Base-by-base conservation (phyloP, 2,888 invertebrate genomes). In the Molanna angustata region DNA sequence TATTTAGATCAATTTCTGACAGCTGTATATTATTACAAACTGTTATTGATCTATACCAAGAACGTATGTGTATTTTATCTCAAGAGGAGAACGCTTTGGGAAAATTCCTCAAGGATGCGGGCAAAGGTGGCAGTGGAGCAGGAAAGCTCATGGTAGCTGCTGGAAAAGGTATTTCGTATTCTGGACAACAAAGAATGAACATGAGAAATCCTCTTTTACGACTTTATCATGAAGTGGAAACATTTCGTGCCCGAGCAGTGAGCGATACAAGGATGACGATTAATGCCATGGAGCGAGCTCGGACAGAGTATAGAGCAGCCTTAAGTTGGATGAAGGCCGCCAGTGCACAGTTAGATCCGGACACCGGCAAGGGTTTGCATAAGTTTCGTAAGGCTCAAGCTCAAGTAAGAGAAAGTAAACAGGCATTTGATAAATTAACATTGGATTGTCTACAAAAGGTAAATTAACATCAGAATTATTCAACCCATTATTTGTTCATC, bases 271-370 rank as follows among this genome's bases (percentile, higher is more conserved):
- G 90, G 48, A 81, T 83, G 48, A 98, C 97, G 1, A 88, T 99
- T 3, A 83, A 90, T 45, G 86, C 88, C 43, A 97, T 98, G 94
- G 98, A 99, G 71, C 91, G 90, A 66, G 85, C 91, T 3, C 82
- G 99, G 55, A 95, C 94, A 4, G 96, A 97, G 65, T 99, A 99
- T 70, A 80, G 99, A 47, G 99, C 91, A 0, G 89, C 91, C 0
- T 72, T 93, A n/a, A 88, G 87, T 62, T 99, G 99, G 98, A 98
- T 99, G 97, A 99, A 99, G 73, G 94, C 97, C 53, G 86, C 93
- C 1, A 95, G 96, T 32, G 85, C 89, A 56, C 92, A 96, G 67
- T 78, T 99, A 27, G 97, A 99, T 71, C 99, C 99, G 0, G 99
- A 99, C 66, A 93, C 94, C 0, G 93, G 90, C 53, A 90, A 92